Evolutionary conservation across 64 coral and sea anemone species (phyloP).

Genomic region (Cladopsammia gracilis): DNA sequence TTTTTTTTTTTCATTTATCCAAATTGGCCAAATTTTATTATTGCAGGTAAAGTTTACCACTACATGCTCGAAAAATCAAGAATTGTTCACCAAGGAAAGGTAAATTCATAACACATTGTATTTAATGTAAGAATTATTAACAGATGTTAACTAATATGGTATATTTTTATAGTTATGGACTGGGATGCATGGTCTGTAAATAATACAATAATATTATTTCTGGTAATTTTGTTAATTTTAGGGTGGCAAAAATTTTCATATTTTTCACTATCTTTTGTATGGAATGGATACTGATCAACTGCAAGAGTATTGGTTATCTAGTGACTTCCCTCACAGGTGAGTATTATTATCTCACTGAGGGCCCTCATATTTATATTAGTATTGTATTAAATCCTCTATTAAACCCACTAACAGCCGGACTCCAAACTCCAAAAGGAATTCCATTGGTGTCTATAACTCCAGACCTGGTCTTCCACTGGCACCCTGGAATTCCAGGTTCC

Average conservation of each 20-base stretch:
- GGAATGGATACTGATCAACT: conserved; percentile 38
- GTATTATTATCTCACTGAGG: not conserved
- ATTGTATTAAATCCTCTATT: no score
- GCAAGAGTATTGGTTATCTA: conserved; percentile 14
- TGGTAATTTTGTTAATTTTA: not conserved
- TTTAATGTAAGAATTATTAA: no score
- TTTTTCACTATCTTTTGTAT: conserved; percentile 60
- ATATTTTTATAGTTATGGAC: no score
- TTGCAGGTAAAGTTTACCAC: conserved; percentile 40
- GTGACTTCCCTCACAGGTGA: conserved; percentile 26
- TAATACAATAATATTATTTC: not conserved
- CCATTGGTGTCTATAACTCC: no score
- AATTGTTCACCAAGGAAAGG: conserved; percentile 56
- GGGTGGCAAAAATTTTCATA: conserved; percentile 57
- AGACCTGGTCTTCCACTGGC: no score
- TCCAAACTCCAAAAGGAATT: no score
- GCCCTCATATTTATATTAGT: no score
- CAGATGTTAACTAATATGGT: no score
- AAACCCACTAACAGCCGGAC: no score
- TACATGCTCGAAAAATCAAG: conserved; percentile 69
- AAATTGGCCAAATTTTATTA: not conserved
- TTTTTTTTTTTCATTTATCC: no score
- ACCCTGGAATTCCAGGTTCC: no score
- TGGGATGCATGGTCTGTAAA: no score
- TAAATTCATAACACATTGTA: not conserved